Base-by-base conservation (phyloP, 2,888 invertebrate species). In the Anthophora plumipes region DNA sequence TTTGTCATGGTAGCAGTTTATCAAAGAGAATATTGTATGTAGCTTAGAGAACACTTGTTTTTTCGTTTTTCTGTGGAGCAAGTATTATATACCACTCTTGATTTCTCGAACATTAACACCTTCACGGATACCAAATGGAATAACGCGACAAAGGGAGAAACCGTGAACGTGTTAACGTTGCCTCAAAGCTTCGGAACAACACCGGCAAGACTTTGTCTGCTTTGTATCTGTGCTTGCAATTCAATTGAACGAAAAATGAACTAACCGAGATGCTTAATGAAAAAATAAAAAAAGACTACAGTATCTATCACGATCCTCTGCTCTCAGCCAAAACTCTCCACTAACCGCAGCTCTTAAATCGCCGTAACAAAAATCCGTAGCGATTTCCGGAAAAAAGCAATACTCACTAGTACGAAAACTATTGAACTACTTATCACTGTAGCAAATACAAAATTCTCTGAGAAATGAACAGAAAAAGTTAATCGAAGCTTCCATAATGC, bases 251-350 rank as follows among this genome's bases (percentile, higher is more conserved):
- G 31, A 22, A 14, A 31, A 37, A 46, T 2, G 11, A 67, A 74
- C 50, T 78, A 83, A 67, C 52, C 14, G 64, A 20, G 54, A 67
- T 55, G 20, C 31, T 52, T 1, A 25, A 9, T 41, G n/a, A 41
- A 31, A n/a, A 31, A 31, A 31, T 31, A 31, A 31, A 4, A 31
- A 31, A 31, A 31, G n/a, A n/a, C n/a, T 31, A 52, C 39, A 48
- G 60, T 71, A 84, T 83, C 73, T 84, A 84, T 80, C 81, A 81
- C 85, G 84, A 86, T 89, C 86, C 90, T 88, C 90, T 88, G 86
- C 89, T 83, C 89, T 89, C 90, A 85, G 88, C 89, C 90, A 83
- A 85, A 84, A 88, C 88, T 80, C 87, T 88, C 84, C 89, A 88
- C 68, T 80, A 82, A 86, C 81, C 88, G 89, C 90, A 89, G 89